A percentile compares a stretch with the other conserved stretches of the same genome.
These are phyloP conservation scores for Drosophila affinis DNA, from an alignment of 2,888 invertebrate species.

Conservation along the genomic window DNA sequence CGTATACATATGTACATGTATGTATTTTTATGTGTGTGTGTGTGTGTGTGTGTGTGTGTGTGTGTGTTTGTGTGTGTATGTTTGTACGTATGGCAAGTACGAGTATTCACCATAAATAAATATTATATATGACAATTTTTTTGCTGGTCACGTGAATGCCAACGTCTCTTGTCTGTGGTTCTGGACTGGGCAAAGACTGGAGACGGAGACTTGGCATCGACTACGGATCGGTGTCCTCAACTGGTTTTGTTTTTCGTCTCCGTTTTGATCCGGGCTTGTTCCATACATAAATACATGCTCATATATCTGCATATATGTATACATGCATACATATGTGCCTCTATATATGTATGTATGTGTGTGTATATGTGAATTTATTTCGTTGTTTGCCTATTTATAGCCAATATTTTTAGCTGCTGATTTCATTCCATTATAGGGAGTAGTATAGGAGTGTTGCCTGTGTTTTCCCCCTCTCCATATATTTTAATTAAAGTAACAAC, in stretches of 20 bases:
- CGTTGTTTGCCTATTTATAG: constrained; percentile 67
- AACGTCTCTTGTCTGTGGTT: constrained; percentile 10
- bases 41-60: no score
- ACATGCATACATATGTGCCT: constrained; percentile 1
- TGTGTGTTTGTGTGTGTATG: no score
- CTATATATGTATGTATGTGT: no score
- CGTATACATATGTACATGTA: neutral
- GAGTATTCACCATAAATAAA: neutral
- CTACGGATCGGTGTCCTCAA: constrained; percentile 9
- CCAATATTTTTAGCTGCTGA: constrained; percentile 70
- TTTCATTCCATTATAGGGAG: constrained; percentile 56
- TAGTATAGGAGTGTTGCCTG: constrained; percentile 11
- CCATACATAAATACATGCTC: neutral
- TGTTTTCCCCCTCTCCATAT: constrained; percentile 7
- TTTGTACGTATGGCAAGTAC: no score
- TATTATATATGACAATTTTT: constrained; percentile 8
- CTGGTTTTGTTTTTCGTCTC: constrained; percentile 32
- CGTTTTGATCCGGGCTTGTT: neutral
- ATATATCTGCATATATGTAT: constrained; percentile 6
- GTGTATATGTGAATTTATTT: constrained; percentile 28
- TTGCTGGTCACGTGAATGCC: constrained; percentile 59
- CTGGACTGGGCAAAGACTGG: constrained; percentile 8
- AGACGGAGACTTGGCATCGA: neutral
- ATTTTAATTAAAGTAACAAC: constrained; percentile 44
- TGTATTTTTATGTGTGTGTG: no score